A percentile compares a stretch with the other conserved stretches of the same genome.
Conservation (phyloP, 30 jellyfish, hydroid and myxozoan genomes). For the Cassiopea xamachana region DNA sequence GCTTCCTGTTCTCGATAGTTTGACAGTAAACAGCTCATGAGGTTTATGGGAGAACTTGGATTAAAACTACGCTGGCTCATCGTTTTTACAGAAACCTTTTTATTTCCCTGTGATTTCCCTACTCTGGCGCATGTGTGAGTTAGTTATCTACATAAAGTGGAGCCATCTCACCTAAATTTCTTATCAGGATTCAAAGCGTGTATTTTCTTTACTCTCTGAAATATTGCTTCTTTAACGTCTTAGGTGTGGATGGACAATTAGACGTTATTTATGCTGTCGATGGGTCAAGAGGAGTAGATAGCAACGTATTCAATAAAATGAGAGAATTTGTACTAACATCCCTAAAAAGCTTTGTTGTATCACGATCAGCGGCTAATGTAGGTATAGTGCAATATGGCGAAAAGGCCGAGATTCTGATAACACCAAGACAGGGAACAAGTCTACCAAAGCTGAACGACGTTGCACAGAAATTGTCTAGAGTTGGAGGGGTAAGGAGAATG, state of each 20-base stretch:
- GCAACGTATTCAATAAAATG: conserved; percentile 48
- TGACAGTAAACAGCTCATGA: too few species aligned
- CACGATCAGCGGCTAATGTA: conserved; percentile 43
- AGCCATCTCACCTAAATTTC: too few species aligned
- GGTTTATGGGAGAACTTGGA: too few species aligned
- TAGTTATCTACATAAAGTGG: too few species aligned
- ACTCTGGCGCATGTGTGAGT: too few species aligned
- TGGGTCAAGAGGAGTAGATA: conserved; percentile 66
- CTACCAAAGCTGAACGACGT: not conserved
- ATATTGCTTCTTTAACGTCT: not conserved
- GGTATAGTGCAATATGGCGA: conserved; percentile 75
- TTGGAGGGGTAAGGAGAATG: conserved; percentile 86
- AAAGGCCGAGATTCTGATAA: conserved; percentile 24
- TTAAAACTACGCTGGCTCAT: too few species aligned
- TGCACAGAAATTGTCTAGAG: conserved; percentile 1
- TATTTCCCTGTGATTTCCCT: too few species aligned
- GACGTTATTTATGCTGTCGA: conserved; percentile 78
- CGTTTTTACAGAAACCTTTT: too few species aligned
- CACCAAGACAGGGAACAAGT: conserved; percentile 54
- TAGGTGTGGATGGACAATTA: conserved; percentile 61
- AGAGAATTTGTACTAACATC: conserved; percentile 57
- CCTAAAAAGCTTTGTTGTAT: conserved; percentile 54
- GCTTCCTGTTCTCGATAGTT: too few species aligned
- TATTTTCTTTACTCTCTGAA: too few species aligned
- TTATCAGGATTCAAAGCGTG: too few species aligned